Evolutionary conservation across 2,888 invertebrate species (phyloP), one percentile per base, ranked within the genome.

Genomic region (Phymatocera aterrima): DNA sequence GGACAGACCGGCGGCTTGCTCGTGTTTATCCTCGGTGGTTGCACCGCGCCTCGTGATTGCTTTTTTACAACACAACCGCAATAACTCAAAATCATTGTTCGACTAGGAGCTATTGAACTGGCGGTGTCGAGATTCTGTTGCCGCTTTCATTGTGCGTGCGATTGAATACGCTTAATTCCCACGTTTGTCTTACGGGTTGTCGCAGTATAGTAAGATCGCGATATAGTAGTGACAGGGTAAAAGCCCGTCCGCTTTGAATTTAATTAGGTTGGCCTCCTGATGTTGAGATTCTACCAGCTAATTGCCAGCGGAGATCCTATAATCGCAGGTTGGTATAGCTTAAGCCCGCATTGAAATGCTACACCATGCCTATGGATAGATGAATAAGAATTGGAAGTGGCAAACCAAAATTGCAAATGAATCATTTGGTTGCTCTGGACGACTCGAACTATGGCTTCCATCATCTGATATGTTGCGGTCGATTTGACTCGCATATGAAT

Each of bases 31-130:
- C 51, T 72, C 51, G 72, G 34, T 72, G 51, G 72, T 72, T 72
- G 48, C 72, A 51, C 51, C 51, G 48, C 72, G 48, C 34, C 51
- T 72, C 72, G 28, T 72, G 72, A 72, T 48, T 72, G 51, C 72
- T 72, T 51, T 72, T 72, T 72, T 72, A 72, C 72, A 72, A 72
- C 51, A 51, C 34, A 4, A 48, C 72, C 34, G 72, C 72, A 18
- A 51, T 72, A 72, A 72, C 51, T 72, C 31, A 72, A 72, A 72
- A 72, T 72, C 72, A 72, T 72, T 72, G 31, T 72, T 72, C 72
- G 51, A 51, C 72, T 72, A 72, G 72, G 21, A 51, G 72, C 72
- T 34, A 51, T 48, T 51, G 72, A 72, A 51, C 24, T 21, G 43
- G 6, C 37, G 18, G 31, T 21, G 51, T 51, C 72, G 43, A 28